Base-by-base conservation (phyloP, 1,140 invertebrate species). In the Geopemphigus sp. region DNA sequence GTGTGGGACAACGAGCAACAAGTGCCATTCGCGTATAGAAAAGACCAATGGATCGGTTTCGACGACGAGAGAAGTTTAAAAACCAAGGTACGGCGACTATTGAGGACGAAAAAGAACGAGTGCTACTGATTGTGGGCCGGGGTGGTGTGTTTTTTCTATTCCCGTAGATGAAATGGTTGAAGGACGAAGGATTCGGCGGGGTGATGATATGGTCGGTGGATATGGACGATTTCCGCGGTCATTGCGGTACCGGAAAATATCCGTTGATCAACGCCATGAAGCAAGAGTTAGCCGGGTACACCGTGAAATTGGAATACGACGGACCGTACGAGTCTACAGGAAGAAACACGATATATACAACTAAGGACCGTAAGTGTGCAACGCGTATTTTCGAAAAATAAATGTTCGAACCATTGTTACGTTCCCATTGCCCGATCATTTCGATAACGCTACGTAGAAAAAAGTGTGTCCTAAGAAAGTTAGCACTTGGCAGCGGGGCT, bases 191-290 rank as follows among this genome's bases (percentile, higher is more conserved):
- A 17, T 95, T 97, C 83, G 95, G 95, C 66, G 97, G 97, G 32
- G 94, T 97, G 19, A 98, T 98, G 95, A 93, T 98, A 17, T 98
- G 96, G 96, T 96, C 95, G 1, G 89, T 96, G 17, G 95, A 97
- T 84, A 95, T 97, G 93, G 95, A 98, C 83, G 96, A 98, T 85
- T 98, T 97, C 87, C 88, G 89, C 81, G 95, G 95, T 26, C 89
- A 89, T 26, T 98, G 96, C 85, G 94, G 95, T n/a, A 91, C 90
- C 61, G 94, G 93, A 26, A 94, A 94, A 84, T 98, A 93, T 86
- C 96, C 96, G 0, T 86, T 98, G 47, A 90, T 97, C 47, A 94
- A 90, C 81, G 90, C 95, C 0, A 93, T 98, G 87, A 93, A 90
- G 81, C 91, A 94, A 83, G 94, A 96, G 84, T 86, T 97, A 1